Base-by-base conservation (phyloP, 2,888 invertebrate species). In the Meghimatium bilineatum region DNA sequence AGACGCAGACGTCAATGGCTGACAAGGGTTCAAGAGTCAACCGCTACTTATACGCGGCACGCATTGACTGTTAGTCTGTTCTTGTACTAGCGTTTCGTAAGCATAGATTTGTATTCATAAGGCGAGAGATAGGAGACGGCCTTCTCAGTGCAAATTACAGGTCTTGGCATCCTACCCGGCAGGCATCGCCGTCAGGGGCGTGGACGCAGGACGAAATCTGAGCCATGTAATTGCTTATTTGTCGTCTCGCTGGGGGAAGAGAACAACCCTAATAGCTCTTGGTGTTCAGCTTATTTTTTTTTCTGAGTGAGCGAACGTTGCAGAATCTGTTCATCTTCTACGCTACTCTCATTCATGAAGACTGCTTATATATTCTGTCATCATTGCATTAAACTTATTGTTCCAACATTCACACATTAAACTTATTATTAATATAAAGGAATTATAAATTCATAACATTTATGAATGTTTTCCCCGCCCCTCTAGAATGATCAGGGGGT, bases 141-240 rank as follows among this genome's bases (percentile, higher is more conserved):
- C 75, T 32, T 23, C 38, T n/a, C 23, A 23, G 20, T n/a, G 63
- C 77, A 77, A 77, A 77, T 77, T 77, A 77, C 63, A 63, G 77
- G 77, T 63, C 36, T 63, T 36, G 14, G n/a, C 77, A 2, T 10
- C n/a, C 38, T 14, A 26, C 38, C n/a, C 38, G 38, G 63, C 77
- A 17, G 36, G 63, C 34, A 34, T 10, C 63, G 29, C 36, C 36
- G 77, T 20, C 63, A 60, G 77, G 77, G 63, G 77, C 77, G 77
- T 77, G 56, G 36, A 63, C 63, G n/a, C 63, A 29, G 63, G 14
- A 0, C 32, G 77, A 77, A 77, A 77, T 77, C 34, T 1, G 63
- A 77, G 77, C 20, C 32, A 63, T 26, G 17, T 77, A 77, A 77
- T 77, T 63, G 63, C 77, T 56, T 69, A 69, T 69, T 38, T 63